Base-by-base conservation (phyloP, 2,113 vertebrate genomes). In the Corvus cornix region DNA sequence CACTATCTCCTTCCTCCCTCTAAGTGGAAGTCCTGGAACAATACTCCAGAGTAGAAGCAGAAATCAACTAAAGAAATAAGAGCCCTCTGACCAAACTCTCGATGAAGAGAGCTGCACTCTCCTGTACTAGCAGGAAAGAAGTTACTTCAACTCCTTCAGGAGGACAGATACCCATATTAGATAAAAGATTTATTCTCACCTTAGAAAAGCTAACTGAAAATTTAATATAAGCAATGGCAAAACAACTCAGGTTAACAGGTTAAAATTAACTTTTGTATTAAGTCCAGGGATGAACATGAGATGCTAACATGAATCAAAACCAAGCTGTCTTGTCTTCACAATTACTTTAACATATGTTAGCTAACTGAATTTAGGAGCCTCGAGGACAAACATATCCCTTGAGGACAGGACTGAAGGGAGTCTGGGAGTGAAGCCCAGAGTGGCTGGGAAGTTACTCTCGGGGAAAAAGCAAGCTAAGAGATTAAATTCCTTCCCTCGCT, bases 351-450 rank as follows among this genome's bases (percentile, higher is more conserved):
- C 90, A 84, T 80, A 80, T 59, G 83, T 67, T 74, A 89, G 75
- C 79, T 86, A 73, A 74, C 21, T 63, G 92, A 87, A 67, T 79
- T 77, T 55, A 69, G 41, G 76, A 94, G 51, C 68, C 85, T 93
- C 0, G 6, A 96, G 83, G 83, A 95, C 72, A 89, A 90, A 90
- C 35, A 63, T 14, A 46, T 55, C 83, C 79, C 90, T 43, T 76
- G 35, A 90, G 94, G 35, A 55, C 46, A 44, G 46, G 84, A 80
- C 51, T 77, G 76, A 74, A 93, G 51, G 72, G 83, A 95, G 46
- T 31, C 82, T 94, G 88, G 83, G 79, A 95, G 68, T 17, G 48
- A 89, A 93, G 90, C 79, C 90, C 92, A 86, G 63, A 43, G 63
- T 17, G 41, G 13, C 68, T 88, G 43, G 35, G 60, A 93, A 74